Evolutionary conservation across 2,888 invertebrate genomes (phyloP).

Genomic region (Copidosoma aretas): DNA sequence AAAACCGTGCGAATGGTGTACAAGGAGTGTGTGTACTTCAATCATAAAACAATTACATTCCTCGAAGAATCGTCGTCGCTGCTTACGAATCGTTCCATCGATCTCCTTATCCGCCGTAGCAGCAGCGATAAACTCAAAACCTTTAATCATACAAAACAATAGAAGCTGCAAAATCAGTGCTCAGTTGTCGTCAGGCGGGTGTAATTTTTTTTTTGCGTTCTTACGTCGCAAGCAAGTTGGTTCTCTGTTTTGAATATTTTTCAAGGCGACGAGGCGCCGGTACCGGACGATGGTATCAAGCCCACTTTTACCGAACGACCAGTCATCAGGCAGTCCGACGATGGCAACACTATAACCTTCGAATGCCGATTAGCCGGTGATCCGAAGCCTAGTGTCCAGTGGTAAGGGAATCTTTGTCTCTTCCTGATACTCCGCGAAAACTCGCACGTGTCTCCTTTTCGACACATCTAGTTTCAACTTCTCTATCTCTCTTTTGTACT

Average conservation of each 20-base stretch:
- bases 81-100: too few relatives aligned
- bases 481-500: too few relatives aligned
- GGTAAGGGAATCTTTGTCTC: conserved; percentile 71
- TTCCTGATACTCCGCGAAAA: too few relatives aligned
- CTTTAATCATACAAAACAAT: too few relatives aligned
- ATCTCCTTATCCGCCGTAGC: too few relatives aligned
- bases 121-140: too few relatives aligned
- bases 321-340: conserved; percentile 94
- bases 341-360: conserved; percentile 93
- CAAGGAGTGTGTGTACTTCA: conserved; percentile 9
- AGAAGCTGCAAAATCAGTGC: too few relatives aligned
- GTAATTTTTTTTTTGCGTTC: not conserved
- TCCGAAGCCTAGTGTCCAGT: conserved; percentile 90
- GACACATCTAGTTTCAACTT: too few relatives aligned
- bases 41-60: too few relatives aligned
- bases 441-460: too few relatives aligned
- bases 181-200: too few relatives aligned
- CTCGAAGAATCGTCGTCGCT: too few relatives aligned
- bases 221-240: conserved; percentile 8
- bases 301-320: conserved; percentile 98
- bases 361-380: conserved; percentile 97
- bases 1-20: conserved; percentile 21
- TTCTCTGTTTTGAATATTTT: conserved; percentile 24
- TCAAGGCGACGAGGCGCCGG: conserved; percentile 92
- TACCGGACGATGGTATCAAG: conserved; percentile 92